Evolutionary conservation across 1,140 invertebrate species (phyloP), one percentile per base, ranked within the genome.

Genomic region (Drosophila pallidifrons): DNA sequence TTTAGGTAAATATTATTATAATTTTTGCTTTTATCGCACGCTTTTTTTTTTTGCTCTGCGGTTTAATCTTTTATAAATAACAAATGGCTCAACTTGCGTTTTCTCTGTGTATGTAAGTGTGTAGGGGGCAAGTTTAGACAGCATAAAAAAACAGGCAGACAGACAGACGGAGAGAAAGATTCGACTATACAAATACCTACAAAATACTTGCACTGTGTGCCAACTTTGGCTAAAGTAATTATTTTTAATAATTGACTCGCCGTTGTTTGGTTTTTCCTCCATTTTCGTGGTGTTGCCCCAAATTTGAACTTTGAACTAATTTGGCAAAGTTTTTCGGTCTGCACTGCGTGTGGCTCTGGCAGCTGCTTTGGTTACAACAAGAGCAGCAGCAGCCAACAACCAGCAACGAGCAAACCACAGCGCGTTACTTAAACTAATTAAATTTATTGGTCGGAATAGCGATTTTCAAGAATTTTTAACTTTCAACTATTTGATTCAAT

Each of bases 1-100:
- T 88, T 87, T 83, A 83, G 82, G 81, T 87, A 87, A 87, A 87
- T 87, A 88, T 87, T 88, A 82, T 87, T 82, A 82, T 87, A 88
- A 87, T 87, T 86, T 87, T 67, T 66, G 63, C 65, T 54, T 83
- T 66, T 82, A 71, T 82, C 58, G 61, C 57, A 64, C 79, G 66
- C 61, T 35, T 61, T 73, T 71, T 68, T 69, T 77, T 85, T 83
- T 81, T 71, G 20, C 20, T 88, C 30, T 13, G 82, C 47, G 80
- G 79, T 72, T 88, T 88, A 88, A 87, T 87, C 83, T 88, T 80
- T 88, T 88, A 80, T 83, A 87, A 82, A 88, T 88, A 87, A 88
- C 80, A 87, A 87, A 88, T 87, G 82, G 79, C 75, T 71, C 65
- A 82, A 86, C 78, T 87, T 86, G 76, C 46, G 20, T 38, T 58